Base-by-base conservation (phyloP, 2,113 vertebrate genomes). In the Callocephalon fimbriatum region DNA sequence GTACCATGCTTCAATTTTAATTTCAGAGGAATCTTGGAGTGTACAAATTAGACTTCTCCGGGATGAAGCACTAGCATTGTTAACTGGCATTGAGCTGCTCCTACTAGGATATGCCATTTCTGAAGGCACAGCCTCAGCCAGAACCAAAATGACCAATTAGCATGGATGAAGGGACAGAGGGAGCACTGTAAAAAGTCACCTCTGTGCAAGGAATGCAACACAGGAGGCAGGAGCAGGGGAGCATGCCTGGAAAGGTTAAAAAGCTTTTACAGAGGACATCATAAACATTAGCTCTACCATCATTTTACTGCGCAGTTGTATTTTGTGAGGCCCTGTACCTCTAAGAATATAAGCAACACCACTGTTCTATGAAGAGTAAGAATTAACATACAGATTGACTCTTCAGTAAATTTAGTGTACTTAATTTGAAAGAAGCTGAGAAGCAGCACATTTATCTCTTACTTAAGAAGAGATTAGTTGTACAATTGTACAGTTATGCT, bases 191-290 rank as follows among this genome's bases (percentile, higher is more conserved):
- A n/a, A 66, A 74, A 50, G 42, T 16, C 47, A 50, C 7, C 11
- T 56, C 17, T 77, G 62, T 50, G 59, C 0, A 0, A 56, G 37
- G 22, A 68, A 63, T 1, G 2, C n/a, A 73, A 47, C 38, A 68
- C 6, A 70, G 45, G 21, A 74, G 17, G 82, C 56, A 75, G 67
- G 13, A 87, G 35, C 23, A 53, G 8, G 8, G 27, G 1, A 61
- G 29, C 17, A 35, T 15, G 32, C 32, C 12, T 54, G 35, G 19
- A 79, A 88, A 88, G 11, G 25, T 40, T 54, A 75, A 5, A 72
- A 42, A 83, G 23, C 63, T 51, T 68, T 59, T 31, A 85, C 59
- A 94, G 35, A 53, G 22, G 27, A 59, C 9, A 72, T 6, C 10
- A 31, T 5, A 42, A 68, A 42, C 25, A 26, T 4, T 5, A 59